phyloP scores from a whole-genome alignment of 2,888 invertebrate species.

The Hypena proboscidalis region DNA sequence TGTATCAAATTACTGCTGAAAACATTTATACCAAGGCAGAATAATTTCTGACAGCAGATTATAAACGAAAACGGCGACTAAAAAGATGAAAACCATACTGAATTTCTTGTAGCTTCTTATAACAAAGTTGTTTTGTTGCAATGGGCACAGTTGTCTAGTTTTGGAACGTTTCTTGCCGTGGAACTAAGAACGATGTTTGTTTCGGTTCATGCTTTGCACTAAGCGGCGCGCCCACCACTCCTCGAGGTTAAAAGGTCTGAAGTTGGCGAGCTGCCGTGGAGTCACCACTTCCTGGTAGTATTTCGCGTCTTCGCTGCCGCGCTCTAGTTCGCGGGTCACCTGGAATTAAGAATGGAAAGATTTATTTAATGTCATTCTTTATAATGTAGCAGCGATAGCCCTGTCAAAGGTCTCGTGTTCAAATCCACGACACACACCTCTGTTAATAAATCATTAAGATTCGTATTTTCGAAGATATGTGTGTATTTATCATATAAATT shows the following conservation, averaged over 20 bases:
- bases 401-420: too few relatives aligned
- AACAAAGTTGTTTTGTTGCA: slow-evolving; percentile 16
- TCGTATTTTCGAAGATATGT: too few relatives aligned
- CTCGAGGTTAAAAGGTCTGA: slow-evolving; percentile 92
- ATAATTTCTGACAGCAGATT: slow-evolving; percentile 4
- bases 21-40: slow-evolving; percentile 9
- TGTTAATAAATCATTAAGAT: too few relatives aligned
- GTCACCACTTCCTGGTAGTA: slow-evolving; percentile 88
- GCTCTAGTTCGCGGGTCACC: slow-evolving; percentile 85
- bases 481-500: too few relatives aligned
- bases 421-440: too few relatives aligned
- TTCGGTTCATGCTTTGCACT: slow-evolving; percentile 87
- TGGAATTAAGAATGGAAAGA: slow-evolving; percentile 49
- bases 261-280: slow-evolving; percentile 86
- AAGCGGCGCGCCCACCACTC: slow-evolving; percentile 91
- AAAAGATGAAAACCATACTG: slow-evolving; percentile 11
- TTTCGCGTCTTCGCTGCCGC: slow-evolving; percentile 81
- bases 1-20: background rate
- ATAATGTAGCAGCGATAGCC: too few relatives aligned
- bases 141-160: slow-evolving; percentile 41
- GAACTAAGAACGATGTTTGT: slow-evolving; percentile 80
- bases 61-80: slow-evolving; percentile 6
- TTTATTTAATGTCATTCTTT: background rate
- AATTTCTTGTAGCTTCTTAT: slow-evolving; percentile 5
- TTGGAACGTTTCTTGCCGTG: slow-evolving; percentile 25